Evolutionary conservation across 2,888 invertebrate genomes (phyloP).

Genomic region (Lissocephala sabroskyi): DNA sequence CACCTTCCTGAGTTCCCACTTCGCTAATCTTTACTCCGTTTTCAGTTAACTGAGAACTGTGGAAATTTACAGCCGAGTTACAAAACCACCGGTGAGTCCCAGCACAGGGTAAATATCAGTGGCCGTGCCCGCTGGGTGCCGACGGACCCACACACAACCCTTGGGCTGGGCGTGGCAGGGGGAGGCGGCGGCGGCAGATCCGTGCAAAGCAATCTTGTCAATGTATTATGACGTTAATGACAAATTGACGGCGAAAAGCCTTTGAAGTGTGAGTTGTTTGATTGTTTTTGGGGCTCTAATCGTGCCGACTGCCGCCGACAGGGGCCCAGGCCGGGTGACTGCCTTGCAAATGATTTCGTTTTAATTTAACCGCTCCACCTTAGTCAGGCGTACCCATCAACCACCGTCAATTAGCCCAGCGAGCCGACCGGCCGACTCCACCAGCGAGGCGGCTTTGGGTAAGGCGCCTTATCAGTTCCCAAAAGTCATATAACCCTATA

Average conservation of each 20-base stretch:
- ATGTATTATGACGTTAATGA: slow-evolving; percentile 69
- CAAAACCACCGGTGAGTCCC: no score
- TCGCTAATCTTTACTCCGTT: no score
- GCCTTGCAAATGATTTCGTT: slow-evolving; percentile 61
- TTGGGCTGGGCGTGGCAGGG: no score
- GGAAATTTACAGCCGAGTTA: no score
- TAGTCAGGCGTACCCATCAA: slow-evolving; percentile 4
- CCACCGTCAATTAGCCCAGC: no score
- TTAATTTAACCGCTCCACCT: slow-evolving; percentile 51
- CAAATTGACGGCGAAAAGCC: slow-evolving; percentile 70
- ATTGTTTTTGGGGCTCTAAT: slow-evolving; percentile 68
- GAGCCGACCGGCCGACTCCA: not conserved
- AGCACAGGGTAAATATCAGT: no score
- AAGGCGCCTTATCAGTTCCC: slow-evolving; percentile 35
- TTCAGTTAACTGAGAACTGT: no score
- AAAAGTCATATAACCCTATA: slow-evolving; percentile 53
- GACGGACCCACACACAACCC: no score
- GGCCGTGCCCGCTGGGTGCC: no score
- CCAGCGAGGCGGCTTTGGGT: not conserved
- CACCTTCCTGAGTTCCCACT: no score
- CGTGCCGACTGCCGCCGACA: slow-evolving; percentile 67
- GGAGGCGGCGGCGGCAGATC: slow-evolving; percentile 33
- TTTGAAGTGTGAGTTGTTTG: slow-evolving; percentile 71
- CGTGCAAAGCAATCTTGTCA: slow-evolving; percentile 68
- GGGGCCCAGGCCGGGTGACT: slow-evolving; percentile 12